These are phyloP conservation scores for Mactromeris polynyma DNA, from an alignment of 2,888 invertebrate species.

Conservation along the genomic window DNA sequence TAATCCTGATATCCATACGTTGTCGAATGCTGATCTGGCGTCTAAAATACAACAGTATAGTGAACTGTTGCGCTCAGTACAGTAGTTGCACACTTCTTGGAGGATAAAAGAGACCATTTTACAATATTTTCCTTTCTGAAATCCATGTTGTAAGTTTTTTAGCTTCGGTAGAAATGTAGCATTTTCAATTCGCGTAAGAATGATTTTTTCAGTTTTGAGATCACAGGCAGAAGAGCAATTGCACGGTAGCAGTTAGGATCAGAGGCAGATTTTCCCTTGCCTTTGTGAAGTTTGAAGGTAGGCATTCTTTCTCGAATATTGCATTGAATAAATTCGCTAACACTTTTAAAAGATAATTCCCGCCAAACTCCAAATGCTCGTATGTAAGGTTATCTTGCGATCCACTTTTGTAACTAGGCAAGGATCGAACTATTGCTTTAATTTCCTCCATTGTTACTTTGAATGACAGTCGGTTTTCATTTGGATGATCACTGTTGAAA, in stretches of 20 bases:
- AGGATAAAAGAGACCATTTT: no score
- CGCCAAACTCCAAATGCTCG: neutral
- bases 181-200: neutral
- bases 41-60: no score
- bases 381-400: neutral
- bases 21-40: neutral
- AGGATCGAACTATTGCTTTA: neutral
- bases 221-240: conserved; percentile 18
- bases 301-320: no score
- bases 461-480: no score
- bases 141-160: no score
- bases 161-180: neutral
- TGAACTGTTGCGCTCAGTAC: no score
- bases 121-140: no score
- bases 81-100: no score
- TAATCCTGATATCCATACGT: neutral
- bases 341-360: neutral
- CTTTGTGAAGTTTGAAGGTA: neutral
- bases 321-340: neutral
- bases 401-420: neutral
- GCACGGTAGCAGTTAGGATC: conserved; percentile 24
- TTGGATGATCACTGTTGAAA: no score
- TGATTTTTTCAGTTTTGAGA: conserved; percentile 11
- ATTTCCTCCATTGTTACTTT: no score
- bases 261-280: neutral